These are phyloP conservation scores for Zaprionus taronus DNA, from an alignment of 1,140 invertebrate genomes.

Conservation along the genomic window DNA sequence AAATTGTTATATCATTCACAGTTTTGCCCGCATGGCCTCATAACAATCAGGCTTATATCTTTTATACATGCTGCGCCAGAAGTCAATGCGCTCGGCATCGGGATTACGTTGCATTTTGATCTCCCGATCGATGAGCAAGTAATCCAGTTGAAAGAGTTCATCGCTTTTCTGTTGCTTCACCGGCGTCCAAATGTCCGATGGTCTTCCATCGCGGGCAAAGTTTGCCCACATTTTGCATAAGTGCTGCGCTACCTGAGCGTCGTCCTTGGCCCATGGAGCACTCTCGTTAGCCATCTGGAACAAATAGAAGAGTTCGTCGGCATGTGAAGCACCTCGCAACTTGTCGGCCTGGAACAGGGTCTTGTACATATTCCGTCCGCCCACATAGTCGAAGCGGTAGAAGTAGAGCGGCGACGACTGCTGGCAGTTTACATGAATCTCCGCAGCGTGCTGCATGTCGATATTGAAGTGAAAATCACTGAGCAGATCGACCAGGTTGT, in stretches of 20 bases:
- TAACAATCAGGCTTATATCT: conserved; percentile 49
- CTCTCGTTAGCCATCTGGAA: conserved; percentile 86
- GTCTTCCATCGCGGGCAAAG: conserved; percentile 86
- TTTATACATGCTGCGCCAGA: conserved; percentile 81
- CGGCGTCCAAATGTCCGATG: conserved; percentile 68
- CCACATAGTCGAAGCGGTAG: conserved; percentile 86
- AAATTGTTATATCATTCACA: conserved; percentile 39
- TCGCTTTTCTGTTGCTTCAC: conserved; percentile 38
- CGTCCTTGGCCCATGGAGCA: conserved; percentile 84
- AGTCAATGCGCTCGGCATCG: conserved; percentile 80
- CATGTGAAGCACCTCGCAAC: conserved; percentile 86
- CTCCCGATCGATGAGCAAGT: conserved; percentile 69
- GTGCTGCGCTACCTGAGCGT: conserved; percentile 84
- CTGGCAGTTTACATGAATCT: conserved; percentile 67
- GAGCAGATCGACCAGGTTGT: conserved; percentile 64
- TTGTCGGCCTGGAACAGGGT: conserved; percentile 70
- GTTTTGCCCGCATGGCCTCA: conserved; percentile 57
- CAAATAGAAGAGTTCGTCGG: conserved; percentile 87
- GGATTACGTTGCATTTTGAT: conserved; percentile 72
- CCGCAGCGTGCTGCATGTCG: conserved; percentile 59
- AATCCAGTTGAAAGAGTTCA: conserved; percentile 65
- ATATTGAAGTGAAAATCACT: conserved; percentile 71
- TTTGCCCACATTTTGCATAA: conserved; percentile 87
- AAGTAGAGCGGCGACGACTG: conserved; percentile 68
- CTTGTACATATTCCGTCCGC: conserved; percentile 86